Evolutionary conservation across 2,113 vertebrate genomes (phyloP), one percentile per base, ranked within the genome.

Genomic region (Pheucticus melanocephalus): DNA sequence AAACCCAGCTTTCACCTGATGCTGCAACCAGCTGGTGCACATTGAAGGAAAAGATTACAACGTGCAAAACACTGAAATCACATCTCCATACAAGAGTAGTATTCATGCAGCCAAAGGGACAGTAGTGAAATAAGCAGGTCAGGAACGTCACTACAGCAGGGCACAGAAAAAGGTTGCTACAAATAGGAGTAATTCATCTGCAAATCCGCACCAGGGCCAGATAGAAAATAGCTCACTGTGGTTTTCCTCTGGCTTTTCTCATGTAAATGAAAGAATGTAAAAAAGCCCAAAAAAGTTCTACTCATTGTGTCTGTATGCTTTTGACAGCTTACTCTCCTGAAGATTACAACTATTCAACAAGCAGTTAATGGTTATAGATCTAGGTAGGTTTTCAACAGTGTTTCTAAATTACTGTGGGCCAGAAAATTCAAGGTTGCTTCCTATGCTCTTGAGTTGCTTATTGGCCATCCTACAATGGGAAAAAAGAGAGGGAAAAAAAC

Each of bases 401-500:
- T 42, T 81, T 60, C 40, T 51, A 47, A 76, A 63, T 68, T 64
- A 42, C 42, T 16, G 5, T 25, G 20, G 42, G 22, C 10, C 35
- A 65, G 37, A 81, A 93, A 78, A 81, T 73, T 68, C 59, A 87
- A 66, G 45, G 23, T 21, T n/a, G 37, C 17, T 70, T 83, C 45
- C 53, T 57, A 47, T 2, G 2, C 7, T 23, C 15, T 61, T 21
- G 31, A 51, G 7, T 39, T 86, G 11, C 20, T 89, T 78, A 40
- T 28, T n/a, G 10, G n/a, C 33, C 56, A 54, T 15, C 31, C n/a
- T 48, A 47, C 24, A 45, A 53, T 48, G 19, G 11, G 28, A 61
- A 19, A 89, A 40, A 2, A 6, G 33, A 14, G 0, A 1, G 37
- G 65, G 45, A 1, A 40, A 65, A 73, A 72, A 63, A 2, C 0